Base-by-base conservation (phyloP, 2,797 vertebrate genomes). In the Melanogrammus aeglefinus region DNA sequence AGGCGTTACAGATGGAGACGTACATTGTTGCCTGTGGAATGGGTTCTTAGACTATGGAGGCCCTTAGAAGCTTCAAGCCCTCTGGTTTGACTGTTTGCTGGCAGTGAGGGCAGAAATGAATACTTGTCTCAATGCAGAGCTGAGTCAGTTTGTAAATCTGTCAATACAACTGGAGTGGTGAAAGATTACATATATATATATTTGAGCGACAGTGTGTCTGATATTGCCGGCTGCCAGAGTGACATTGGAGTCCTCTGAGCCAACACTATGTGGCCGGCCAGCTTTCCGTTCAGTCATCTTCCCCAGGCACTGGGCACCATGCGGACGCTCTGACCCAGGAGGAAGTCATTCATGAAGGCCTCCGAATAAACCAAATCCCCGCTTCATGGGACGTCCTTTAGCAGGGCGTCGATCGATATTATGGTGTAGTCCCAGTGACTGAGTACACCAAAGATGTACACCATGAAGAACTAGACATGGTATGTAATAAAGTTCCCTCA, bases 271-370 rank as follows among this genome's bases (percentile, higher is more conserved):
- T 80, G 63, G 79, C 79, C 79, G 78, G 75, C 36, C 76, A 74
- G 73, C 41, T 75, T 82, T 80, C 75, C 57, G 78, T 72, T 85
- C 74, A 81, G 79, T 81, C 66, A 78, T 82, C 75, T 47, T 82
- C 75, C 44, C 78, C 77, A 18, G 38, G 79, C 71, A 78, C 77
- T 79, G 80, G 80, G 57, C 81, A 44, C 84, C 88, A 85, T 90
- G 85, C 84, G 81, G 77, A 66, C 75, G 73, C 33, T 16, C 70
- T 35, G 70, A 33, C 13, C 29, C 18, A 72, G 33, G 69, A 71
- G n/a, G 6, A 63, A 24, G 63, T 27, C 63, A 69, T 69, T 27
- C 63, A 69, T 27, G 10, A 69, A 27, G 63, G 63, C n/a, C n/a
- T 66, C 24, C 2, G n/a, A 69, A 24, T 10, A 12, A 69, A 27